Percentiles rank a stretch among this genome's conserved stretches.
Conservation (phyloP, 2,797 vertebrate species). For the Numenius phaeopus region DNA sequence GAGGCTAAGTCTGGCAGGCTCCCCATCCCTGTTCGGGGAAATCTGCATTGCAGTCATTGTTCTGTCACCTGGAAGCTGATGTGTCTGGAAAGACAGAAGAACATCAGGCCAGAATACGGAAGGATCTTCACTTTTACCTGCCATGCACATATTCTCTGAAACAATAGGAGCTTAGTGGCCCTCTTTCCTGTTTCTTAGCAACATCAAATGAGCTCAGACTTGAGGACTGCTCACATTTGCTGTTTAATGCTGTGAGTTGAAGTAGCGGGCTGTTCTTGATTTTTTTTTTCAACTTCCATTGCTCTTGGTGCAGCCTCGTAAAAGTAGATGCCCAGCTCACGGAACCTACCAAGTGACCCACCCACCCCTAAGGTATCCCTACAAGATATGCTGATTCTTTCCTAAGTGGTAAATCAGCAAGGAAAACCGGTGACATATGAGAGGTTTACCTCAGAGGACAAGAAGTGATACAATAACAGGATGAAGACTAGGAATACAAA, state of each 20-base stretch:
- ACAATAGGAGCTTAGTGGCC: not conserved
- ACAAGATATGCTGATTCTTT: not conserved
- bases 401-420: not conserved
- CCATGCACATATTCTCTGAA: not conserved
- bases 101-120: not conserved
- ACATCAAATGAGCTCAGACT: not conserved
- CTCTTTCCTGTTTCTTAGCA: not conserved
- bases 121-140: not conserved
- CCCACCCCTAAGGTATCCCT: not conserved
- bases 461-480: not conserved
- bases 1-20: not conserved
- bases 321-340: not conserved
- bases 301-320: not conserved
- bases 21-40: not conserved
- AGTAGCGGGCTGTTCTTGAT: not conserved
- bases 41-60: not conserved
- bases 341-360: not conserved
- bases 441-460: not conserved
- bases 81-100: not conserved
- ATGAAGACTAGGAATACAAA: not conserved
- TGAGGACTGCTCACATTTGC: not conserved
- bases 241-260: not conserved
- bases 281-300: not conserved
- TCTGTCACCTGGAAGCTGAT: not conserved
- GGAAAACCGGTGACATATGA: not conserved